Evolutionary conservation across 2,113 vertebrate genomes (phyloP).

Genomic region (Heterotis niloticus): DNA sequence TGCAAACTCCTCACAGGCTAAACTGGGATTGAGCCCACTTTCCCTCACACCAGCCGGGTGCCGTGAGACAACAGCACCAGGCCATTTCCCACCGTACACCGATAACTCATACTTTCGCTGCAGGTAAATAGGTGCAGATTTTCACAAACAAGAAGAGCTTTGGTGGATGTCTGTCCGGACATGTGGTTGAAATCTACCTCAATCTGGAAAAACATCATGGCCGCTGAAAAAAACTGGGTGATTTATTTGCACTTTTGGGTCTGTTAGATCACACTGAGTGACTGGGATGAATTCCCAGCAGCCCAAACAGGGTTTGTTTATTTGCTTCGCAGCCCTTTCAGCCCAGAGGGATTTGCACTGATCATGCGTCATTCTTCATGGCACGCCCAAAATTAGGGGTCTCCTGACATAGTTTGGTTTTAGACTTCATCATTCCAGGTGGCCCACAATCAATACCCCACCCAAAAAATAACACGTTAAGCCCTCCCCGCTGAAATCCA

Average conservation of each 20-base stretch:
- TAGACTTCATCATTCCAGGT: no score
- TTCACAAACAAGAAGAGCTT: neutral
- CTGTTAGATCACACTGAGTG: neutral
- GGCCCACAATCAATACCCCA: neutral
- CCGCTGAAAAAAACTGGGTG: neutral
- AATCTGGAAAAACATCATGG: neutral
- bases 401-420: neutral
- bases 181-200: neutral
- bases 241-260: neutral
- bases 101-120: neutral
- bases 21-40: no score
- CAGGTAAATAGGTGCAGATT: neutral
- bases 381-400: neutral
- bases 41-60: no score
- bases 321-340: neutral
- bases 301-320: neutral
- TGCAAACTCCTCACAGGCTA: no score
- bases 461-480: no score
- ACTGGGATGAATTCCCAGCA: no score
- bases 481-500: no score
- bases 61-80: no score
- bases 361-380: neutral
- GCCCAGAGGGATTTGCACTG: neutral
- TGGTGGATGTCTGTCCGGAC: neutral
- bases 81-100: no score